These are phyloP conservation scores for Melitaea cinxia DNA, from an alignment of 1,140 invertebrate genomes.

Conservation along the genomic window DNA sequence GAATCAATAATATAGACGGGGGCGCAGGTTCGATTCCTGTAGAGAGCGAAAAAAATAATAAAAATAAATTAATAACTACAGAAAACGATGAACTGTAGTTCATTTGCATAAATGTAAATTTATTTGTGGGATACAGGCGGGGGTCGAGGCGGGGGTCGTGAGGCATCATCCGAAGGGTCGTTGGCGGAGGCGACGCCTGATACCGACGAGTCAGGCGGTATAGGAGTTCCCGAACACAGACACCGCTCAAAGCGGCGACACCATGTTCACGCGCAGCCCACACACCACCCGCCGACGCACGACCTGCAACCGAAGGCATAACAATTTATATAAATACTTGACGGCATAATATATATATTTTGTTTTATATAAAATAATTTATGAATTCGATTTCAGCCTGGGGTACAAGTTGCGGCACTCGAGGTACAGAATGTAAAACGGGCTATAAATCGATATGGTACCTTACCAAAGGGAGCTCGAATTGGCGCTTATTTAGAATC, in stretches of 20 bases:
- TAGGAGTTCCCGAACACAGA: conserved; percentile 46
- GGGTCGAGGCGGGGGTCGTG: conserved; percentile 50
- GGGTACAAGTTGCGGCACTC: conserved; percentile 92
- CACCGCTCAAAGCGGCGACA: conserved; percentile 58
- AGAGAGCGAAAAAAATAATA: conserved; percentile 10
- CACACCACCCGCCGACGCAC: conserved; percentile 42
- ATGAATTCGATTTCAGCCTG: conserved; percentile 67
- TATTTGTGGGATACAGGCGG: conserved; percentile 21
- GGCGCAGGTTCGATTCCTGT: conserved; percentile 29
- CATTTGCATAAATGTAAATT: too few species aligned
- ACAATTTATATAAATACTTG: background rate
- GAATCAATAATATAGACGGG: background rate
- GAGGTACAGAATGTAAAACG: conserved; percentile 98
- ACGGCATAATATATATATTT: background rate
- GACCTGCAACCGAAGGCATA: conserved; percentile 52
- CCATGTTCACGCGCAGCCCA: conserved; percentile 42
- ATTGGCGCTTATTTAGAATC: conserved; percentile 98
- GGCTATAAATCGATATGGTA: conserved; percentile 98
- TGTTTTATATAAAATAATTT: background rate
- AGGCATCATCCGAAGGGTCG: conserved; percentile 76
- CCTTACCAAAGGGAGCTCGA: conserved; percentile 95
- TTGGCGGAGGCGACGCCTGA: conserved; percentile 76
- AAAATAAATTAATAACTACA: too few species aligned
- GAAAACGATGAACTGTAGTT: too few species aligned
- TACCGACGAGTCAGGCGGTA: conserved; percentile 70